Percentiles rank a stretch among this genome's conserved stretches.
phyloP scores from a whole-genome alignment of 2,888 invertebrate species.

The Drosophila pseudotakahashii region DNA sequence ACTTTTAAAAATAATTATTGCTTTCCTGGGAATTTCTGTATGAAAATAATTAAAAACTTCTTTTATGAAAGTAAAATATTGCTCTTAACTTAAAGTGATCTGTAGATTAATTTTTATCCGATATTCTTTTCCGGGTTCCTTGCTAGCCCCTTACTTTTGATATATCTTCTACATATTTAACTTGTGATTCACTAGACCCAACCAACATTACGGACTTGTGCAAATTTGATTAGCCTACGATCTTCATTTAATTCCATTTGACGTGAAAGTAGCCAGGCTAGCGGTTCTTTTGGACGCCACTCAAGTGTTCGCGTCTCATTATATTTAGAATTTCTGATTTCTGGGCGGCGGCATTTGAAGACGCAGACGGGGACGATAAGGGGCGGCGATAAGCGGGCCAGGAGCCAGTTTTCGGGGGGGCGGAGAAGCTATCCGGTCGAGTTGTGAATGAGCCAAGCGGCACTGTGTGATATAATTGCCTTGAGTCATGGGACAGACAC shows the following conservation, averaged over 20 bases:
- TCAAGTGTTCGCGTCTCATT: constrained; percentile 19
- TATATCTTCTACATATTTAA: background rate
- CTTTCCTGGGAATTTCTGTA: too few relatives aligned
- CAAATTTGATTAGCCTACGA: constrained; percentile 3
- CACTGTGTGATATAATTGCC: constrained; percentile 30
- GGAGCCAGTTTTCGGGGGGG: background rate
- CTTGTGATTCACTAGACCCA: background rate
- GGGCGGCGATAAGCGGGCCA: constrained; percentile 13
- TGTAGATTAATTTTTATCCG: too few relatives aligned
- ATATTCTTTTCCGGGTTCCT: too few relatives aligned
- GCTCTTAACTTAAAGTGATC: too few relatives aligned
- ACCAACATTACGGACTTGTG: background rate
- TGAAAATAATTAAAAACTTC: too few relatives aligned
- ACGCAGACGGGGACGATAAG: constrained; percentile 23
- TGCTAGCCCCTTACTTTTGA: too few relatives aligned
- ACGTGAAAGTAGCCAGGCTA: constrained; percentile 7
- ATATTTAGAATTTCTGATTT: constrained; percentile 43
- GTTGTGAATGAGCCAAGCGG: constrained; percentile 38
- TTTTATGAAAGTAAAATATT: too few relatives aligned
- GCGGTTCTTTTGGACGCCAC: background rate
- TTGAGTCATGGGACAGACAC: constrained; percentile 44
- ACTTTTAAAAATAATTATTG: too few relatives aligned
- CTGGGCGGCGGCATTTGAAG: constrained; percentile 46
- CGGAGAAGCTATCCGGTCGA: constrained; percentile 18
- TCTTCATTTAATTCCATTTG: background rate